phyloP scores from a whole-genome alignment of 2,113 vertebrate species.

The Apeltes quadracus region DNA sequence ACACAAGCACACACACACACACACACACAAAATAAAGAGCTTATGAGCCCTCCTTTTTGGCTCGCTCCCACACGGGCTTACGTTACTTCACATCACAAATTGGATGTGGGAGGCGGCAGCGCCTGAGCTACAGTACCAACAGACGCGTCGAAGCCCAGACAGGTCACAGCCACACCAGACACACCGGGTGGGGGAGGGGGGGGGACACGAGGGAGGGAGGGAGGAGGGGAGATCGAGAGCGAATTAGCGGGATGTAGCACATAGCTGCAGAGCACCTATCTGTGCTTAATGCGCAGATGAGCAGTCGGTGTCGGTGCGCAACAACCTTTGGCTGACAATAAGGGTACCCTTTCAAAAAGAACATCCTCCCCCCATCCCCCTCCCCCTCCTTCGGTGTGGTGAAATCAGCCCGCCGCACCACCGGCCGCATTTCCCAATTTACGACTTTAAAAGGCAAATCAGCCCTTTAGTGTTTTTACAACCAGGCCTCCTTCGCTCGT shows the following conservation, averaged over 20 bases:
- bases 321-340: conserved; percentile 9
- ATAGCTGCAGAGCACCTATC: conserved; percentile 22
- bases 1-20: conserved; percentile 19
- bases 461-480: neutral
- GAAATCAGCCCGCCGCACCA: neutral
- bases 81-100: conserved; percentile 48
- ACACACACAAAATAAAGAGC: conserved; percentile 23
- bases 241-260: conserved; percentile 48
- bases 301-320: conserved; percentile 5
- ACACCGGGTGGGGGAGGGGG: conserved; percentile 6
- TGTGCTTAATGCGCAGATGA: conserved; percentile 52
- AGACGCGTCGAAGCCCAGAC: conserved; percentile 70
- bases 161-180: conserved; percentile 67
- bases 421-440: conserved; percentile 19
- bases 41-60: conserved; percentile 29
- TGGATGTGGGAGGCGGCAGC: conserved; percentile 53
- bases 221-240: conserved; percentile 20
- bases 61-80: conserved; percentile 30
- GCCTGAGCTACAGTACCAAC: conserved; percentile 50
- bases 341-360: conserved; percentile 5
- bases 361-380: neutral
- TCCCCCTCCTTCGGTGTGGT: neutral
- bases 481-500: conserved; percentile 2
- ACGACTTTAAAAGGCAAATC: conserved; percentile 10
- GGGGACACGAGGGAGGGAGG: neutral